These are phyloP conservation scores for Trichonephila inaurata DNA, from an alignment of 1,140 invertebrate genomes.

Conservation along the genomic window DNA sequence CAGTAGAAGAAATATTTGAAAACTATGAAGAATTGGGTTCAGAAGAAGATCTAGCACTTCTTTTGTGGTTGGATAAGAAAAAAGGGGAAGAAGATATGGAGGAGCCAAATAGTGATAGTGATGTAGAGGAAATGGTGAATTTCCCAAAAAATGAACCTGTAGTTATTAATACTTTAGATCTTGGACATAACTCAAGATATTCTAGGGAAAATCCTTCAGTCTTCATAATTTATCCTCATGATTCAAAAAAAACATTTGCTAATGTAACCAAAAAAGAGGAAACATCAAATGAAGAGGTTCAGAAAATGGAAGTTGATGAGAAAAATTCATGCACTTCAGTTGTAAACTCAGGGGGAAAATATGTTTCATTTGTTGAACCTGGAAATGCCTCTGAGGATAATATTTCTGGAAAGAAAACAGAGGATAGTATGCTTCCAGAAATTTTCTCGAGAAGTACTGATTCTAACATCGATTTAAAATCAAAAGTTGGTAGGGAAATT, in stretches of 20 bases:
- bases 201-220: no score
- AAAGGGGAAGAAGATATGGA: neutral
- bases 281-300: neutral
- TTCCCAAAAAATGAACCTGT: neutral
- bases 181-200: no score
- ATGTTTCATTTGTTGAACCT: neutral
- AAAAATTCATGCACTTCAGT: neutral
- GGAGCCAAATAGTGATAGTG: neutral
- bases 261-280: neutral
- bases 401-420: neutral
- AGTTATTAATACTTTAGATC: no score
- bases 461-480: neutral
- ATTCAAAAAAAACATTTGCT: neutral
- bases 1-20: neutral
- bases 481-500: neutral
- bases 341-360: neutral
- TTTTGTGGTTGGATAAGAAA: no score
- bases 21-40: neutral
- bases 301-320: neutral
- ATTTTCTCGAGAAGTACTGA: neutral
- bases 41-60: neutral
- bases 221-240: no score
- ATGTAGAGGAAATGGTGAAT: neutral
- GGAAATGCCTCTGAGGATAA: neutral
- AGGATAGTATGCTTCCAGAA: neutral